Base-by-base conservation (phyloP, 2,888 invertebrate genomes). In the Limnephilus auricula region DNA sequence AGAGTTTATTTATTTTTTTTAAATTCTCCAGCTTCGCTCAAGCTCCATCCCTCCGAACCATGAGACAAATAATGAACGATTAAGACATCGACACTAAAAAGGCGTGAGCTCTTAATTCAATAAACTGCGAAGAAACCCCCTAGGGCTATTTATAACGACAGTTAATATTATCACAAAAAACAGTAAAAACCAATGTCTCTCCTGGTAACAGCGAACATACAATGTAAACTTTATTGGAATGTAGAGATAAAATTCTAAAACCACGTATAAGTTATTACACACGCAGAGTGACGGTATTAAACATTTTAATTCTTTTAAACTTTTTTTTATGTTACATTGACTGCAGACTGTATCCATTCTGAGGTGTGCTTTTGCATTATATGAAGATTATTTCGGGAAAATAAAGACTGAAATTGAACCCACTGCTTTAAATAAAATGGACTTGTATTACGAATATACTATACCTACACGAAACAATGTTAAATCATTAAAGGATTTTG, bases 41-140 rank as follows among this genome's bases (percentile, higher is more conserved):
- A 65, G 65, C 6, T 9, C 65, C n/a, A 65, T 65, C 25, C 25
- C 65, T 2, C n/a, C 1, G 65, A 65, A 65, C 9, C 6, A 34
- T 0, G 34, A 34, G 25, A 34, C 82, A n/a, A 82, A 32, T 25
- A 82, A 82, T 82, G 34, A 82, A 82, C 34, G 18, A 34, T 82
- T 2, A 34, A 82, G 82, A 34, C 65, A 65, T 25, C 9, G 65
- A 65, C 82, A 82, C 82, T 82, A 82, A 82, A 82, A 82, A n/a
- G 82, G 82, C 82, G 82, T 82, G 34, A 25, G 37, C 82, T 82
- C 18, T 82, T 82, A 82, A 82, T 82, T 37, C 82, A 18, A 82
- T 31, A 40, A 40, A 40, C 12, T 82, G 34, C 34, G 37, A 5
- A 34, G 25, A 34, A 34, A 6, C 82, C 34, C 82, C 10, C 34